Evolutionary conservation across 1,140 invertebrate genomes (phyloP).

Genomic region (Drosophila sturtevanti): DNA sequence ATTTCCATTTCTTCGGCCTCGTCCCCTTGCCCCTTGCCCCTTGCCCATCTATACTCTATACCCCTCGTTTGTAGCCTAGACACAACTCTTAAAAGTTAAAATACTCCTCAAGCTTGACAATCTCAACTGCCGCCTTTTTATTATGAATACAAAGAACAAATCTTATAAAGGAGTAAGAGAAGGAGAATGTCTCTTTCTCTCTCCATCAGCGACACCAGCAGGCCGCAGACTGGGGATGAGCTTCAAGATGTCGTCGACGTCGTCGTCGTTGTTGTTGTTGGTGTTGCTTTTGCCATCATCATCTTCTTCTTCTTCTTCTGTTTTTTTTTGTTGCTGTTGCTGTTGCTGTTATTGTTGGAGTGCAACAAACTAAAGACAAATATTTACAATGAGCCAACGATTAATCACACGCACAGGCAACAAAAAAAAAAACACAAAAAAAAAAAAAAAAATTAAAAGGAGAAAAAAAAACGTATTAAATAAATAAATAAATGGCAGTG

Average conservation of each 20-base stretch:
- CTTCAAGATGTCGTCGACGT: slow-evolving; percentile 8
- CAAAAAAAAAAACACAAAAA: slow-evolving; percentile 21
- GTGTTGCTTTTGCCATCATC: not conserved
- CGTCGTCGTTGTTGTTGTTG: not conserved
- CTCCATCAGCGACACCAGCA: not conserved
- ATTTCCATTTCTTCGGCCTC: not conserved
- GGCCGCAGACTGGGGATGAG: slow-evolving; percentile 8
- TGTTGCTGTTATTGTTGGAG: slow-evolving; percentile 22
- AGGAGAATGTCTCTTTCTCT: too few relatives aligned
- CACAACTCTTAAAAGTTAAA: not conserved
- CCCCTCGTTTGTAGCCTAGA: too few relatives aligned
- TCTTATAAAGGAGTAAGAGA: slow-evolving; percentile 4
- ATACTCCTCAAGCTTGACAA: slow-evolving; percentile 12
- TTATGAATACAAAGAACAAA: slow-evolving; percentile 17
- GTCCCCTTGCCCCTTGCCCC: not conserved
- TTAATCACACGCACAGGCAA: slow-evolving; percentile 66
- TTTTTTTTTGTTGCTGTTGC: not conserved
- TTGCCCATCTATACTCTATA: too few relatives aligned
- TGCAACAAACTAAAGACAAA: slow-evolving; percentile 81
- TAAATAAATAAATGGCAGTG: slow-evolving; percentile 77
- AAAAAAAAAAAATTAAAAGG: not conserved
- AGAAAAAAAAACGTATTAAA: slow-evolving; percentile 64
- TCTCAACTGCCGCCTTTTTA: slow-evolving; percentile 14
- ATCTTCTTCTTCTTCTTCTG: not conserved
- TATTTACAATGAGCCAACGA: slow-evolving; percentile 77